phyloP scores from a whole-genome alignment of 2,797 vertebrate genomes.

The Characodon lateralis region DNA sequence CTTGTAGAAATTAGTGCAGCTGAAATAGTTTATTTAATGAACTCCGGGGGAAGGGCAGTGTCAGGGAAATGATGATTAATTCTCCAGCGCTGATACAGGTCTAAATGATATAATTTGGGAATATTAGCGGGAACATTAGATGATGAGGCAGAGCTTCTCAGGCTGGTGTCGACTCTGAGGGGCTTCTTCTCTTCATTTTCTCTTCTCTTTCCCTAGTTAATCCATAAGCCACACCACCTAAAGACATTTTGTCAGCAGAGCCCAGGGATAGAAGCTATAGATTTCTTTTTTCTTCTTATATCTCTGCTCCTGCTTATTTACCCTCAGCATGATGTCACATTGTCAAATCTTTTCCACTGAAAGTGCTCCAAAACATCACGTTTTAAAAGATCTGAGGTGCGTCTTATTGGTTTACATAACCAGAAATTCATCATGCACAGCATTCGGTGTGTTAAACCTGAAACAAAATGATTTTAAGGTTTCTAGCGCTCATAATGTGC shows the following conservation, averaged over 20 bases:
- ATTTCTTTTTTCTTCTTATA: constrained; percentile 28
- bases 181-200: constrained; percentile 38
- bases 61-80: constrained; percentile 64
- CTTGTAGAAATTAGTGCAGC: constrained; percentile 45
- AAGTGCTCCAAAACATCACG: constrained; percentile 47
- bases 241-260: constrained; percentile 75
- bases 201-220: constrained; percentile 69
- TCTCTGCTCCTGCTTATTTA: constrained; percentile 58
- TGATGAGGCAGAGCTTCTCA: constrained; percentile 60
- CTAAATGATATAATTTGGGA: constrained; percentile 67
- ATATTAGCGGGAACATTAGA: constrained; percentile 61
- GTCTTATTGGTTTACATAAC: constrained; percentile 57
- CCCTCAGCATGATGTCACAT: constrained; percentile 69
- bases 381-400: constrained; percentile 41
- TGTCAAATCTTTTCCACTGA: constrained; percentile 55
- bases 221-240: constrained; percentile 77
- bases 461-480: neutral
- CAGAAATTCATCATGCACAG: constrained; percentile 16
- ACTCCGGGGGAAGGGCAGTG: constrained; percentile 52
- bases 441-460: neutral
- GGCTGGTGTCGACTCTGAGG: constrained; percentile 32
- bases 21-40: constrained; percentile 65
- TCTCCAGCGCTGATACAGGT: constrained; percentile 49
- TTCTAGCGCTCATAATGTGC: constrained; percentile 1
- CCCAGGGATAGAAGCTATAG: constrained; percentile 59